phyloP scores from a whole-genome alignment of 92 coral and sea anemone genomes.

The Siderastrea radians region DNA sequence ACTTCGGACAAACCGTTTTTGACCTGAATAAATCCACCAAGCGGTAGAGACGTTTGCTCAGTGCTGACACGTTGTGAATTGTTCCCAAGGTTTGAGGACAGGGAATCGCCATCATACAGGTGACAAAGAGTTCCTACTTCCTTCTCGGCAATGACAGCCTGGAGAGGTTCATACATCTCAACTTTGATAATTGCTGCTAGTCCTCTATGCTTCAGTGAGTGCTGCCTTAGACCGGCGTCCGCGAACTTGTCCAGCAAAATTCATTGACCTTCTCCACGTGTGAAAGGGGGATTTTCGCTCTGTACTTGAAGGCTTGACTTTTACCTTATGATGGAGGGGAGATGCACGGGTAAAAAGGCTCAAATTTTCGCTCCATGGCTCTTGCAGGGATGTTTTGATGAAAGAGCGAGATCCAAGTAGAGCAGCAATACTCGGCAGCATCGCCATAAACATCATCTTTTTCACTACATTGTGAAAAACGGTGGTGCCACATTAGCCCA shows the following conservation, averaged over 20 bases:
- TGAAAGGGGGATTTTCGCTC: conserved; percentile 61
- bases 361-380: too few relatives aligned
- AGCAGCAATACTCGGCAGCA: too few relatives aligned
- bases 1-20: conserved; percentile 54
- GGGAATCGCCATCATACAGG: conserved; percentile 61
- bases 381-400: too few relatives aligned
- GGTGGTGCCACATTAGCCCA: conserved; percentile 51
- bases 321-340: too few relatives aligned
- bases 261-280: conserved; percentile 49
- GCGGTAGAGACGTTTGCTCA: conserved; percentile 39
- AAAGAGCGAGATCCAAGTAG: too few relatives aligned
- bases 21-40: conserved; percentile 74
- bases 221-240: conserved; percentile 64
- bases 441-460: too few relatives aligned
- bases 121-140: conserved; percentile 65
- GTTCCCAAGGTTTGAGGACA: conserved; percentile 32
- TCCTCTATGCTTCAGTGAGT: conserved; percentile 49
- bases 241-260: conserved; percentile 71
- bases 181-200: conserved; percentile 55
- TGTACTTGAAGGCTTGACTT: too few relatives aligned
- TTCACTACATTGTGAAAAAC: too few relatives aligned
- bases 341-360: too few relatives aligned
- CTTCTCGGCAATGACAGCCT: conserved; percentile 48
- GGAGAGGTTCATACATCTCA: conserved; percentile 61
- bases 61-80: conserved; percentile 51